Evolutionary conservation across 2,113 vertebrate genomes (phyloP).

Genomic region (Dipodomys merriami): DNA sequence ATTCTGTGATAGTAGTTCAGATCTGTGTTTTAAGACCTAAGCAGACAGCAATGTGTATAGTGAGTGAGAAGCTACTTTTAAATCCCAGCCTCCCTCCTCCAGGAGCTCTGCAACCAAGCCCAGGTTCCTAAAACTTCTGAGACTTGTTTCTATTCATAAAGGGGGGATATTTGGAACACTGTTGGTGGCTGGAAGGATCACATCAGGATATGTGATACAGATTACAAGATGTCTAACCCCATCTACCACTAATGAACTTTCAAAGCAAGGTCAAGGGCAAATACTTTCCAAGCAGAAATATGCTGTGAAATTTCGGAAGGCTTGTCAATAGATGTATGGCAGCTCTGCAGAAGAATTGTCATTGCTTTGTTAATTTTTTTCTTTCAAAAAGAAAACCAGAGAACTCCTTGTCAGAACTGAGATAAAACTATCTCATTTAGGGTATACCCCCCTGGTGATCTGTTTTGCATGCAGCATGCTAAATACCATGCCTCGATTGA

Average conservation of each 20-base stretch:
- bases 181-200: not conserved
- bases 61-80: not conserved
- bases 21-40: not conserved
- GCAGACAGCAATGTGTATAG: rapidly evolving
- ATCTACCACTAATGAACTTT: not conserved
- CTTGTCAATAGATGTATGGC: conserved; percentile 25
- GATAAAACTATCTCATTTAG: conserved; percentile 16
- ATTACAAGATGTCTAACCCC: not conserved
- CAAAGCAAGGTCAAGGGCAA: not conserved
- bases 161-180: not conserved
- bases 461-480: conserved; percentile 11
- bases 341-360: conserved; percentile 24
- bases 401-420: conserved; percentile 28
- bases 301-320: not conserved
- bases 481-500: conserved; percentile 39
- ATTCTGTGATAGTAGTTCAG: not conserved
- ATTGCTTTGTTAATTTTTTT: conserved; percentile 57
- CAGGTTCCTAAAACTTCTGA: not conserved
- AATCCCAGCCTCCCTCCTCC: not conserved
- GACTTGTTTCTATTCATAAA: not conserved
- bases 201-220: not conserved
- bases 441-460: not conserved
- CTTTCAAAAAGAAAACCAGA: conserved; percentile 30
- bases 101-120: not conserved
- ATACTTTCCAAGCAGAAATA: not conserved